Conservation (phyloP, 2,797 vertebrate genomes). For the Enteromius argenteus region DNA sequence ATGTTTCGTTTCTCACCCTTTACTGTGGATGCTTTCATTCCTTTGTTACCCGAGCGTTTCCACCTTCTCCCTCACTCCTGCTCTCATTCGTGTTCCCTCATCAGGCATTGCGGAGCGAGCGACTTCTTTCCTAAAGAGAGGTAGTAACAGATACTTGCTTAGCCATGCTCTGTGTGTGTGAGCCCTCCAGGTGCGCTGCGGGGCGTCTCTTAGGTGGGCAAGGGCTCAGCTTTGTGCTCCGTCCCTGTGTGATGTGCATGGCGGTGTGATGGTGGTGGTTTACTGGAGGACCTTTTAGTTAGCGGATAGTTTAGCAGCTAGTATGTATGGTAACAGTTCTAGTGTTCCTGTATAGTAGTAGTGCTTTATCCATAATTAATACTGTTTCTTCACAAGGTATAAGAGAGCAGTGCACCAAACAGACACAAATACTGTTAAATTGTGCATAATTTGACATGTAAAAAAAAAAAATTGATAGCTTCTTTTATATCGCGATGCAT, state of each 20-base stretch:
- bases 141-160: conserved; percentile 84
- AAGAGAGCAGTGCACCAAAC: conserved; percentile 16
- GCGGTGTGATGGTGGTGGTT: conserved; percentile 43
- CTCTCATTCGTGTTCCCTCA: conserved; percentile 77
- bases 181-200: conserved; percentile 35
- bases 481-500: background rate
- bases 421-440: background rate
- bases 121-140: conserved; percentile 91
- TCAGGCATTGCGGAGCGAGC: conserved; percentile 91
- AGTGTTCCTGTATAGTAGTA: background rate
- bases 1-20: background rate
- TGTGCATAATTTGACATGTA: background rate
- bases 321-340: background rate
- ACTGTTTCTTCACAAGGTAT: background rate
- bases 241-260: conserved; percentile 59
- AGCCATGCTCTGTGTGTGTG: conserved; percentile 73
- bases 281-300: background rate
- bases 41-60: conserved; percentile 56
- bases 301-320: background rate
- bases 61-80: conserved; percentile 41
- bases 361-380: background rate
- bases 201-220: conserved; percentile 39
- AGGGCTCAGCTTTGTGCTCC: conserved; percentile 53
- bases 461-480: no score
- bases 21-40: conserved; percentile 55